Evolutionary conservation across 92 coral and sea anemone genomes (phyloP).

Genomic region (Epizoanthus illoricatus): DNA sequence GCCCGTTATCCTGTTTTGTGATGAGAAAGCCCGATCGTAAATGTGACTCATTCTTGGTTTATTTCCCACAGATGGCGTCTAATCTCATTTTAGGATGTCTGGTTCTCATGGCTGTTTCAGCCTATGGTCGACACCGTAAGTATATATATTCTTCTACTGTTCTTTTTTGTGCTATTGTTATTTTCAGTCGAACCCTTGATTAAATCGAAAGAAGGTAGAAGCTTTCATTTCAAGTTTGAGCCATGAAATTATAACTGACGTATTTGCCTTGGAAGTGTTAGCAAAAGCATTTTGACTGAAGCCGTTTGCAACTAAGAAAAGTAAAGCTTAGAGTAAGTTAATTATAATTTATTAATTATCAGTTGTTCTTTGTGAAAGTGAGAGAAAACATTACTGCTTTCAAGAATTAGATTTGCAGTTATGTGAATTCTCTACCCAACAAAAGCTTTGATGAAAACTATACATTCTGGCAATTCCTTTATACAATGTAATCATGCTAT

Average conservation of each 20-base stretch:
- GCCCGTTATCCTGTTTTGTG: no score
- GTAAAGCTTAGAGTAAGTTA: not conserved
- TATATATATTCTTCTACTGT: slow-evolving; percentile 17
- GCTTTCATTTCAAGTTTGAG: not conserved
- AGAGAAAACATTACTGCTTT: not conserved
- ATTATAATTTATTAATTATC: slow-evolving; percentile 2
- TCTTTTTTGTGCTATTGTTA: not conserved
- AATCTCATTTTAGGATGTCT: slow-evolving; percentile 88
- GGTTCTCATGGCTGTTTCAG: slow-evolving; percentile 86
- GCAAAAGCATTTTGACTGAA: not conserved
- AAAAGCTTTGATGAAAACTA: no score
- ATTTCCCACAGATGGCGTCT: slow-evolving; percentile 84
- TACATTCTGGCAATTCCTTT: no score
- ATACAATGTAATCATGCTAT: no score
- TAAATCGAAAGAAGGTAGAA: not conserved
- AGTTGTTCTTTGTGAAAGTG: not conserved
- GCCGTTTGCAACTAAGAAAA: not conserved
- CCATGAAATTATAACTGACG: not conserved
- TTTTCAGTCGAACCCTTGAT: not conserved
- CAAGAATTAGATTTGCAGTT: not conserved
- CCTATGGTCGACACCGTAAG: slow-evolving; percentile 95
- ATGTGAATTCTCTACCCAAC: not conserved
- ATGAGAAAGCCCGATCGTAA: not conserved
- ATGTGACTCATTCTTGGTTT: slow-evolving; percentile 15
- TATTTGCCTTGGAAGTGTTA: not conserved